Percentiles rank a stretch among this genome's conserved stretches.
Conservation (phyloP, 1,140 invertebrate species). For the Archivesica marissinica region DNA sequence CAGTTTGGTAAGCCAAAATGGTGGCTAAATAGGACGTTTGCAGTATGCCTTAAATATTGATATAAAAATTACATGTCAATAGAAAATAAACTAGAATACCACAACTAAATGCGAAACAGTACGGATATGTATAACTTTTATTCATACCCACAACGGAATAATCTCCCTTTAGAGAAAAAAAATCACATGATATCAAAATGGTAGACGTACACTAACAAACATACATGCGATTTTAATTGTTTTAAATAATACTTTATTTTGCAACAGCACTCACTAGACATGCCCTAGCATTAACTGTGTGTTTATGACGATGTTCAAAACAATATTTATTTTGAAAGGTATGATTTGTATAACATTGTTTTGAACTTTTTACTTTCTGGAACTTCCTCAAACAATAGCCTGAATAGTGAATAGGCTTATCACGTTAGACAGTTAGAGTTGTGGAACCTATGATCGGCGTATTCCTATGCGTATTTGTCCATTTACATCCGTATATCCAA, state of each 20-base stretch:
- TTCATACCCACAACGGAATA: no score
- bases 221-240: not conserved
- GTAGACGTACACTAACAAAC: constrained; percentile 30
- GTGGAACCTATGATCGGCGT: not conserved
- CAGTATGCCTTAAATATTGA: no score
- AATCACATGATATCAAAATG: constrained; percentile 58
- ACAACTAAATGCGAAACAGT: no score
- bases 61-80: no score
- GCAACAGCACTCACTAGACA: not conserved
- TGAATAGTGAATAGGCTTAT: not conserved
- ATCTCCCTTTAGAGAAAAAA: not conserved
- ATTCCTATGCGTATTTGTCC: not conserved
- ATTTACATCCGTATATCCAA: not conserved
- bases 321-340: constrained; percentile 7
- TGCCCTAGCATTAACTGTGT: not conserved
- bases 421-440: not conserved
- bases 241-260: not conserved
- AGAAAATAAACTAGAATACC: no score
- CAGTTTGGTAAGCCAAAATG: no score
- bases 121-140: no score
- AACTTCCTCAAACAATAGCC: not conserved
- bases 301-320: not conserved
- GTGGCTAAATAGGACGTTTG: no score
- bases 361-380: not conserved
- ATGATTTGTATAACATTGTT: not conserved